A percentile compares a stretch with the other conserved stretches of the same genome.
These are phyloP conservation scores for Athene noctua DNA, from an alignment of 2,113 vertebrate genomes.

Conservation along the genomic window DNA sequence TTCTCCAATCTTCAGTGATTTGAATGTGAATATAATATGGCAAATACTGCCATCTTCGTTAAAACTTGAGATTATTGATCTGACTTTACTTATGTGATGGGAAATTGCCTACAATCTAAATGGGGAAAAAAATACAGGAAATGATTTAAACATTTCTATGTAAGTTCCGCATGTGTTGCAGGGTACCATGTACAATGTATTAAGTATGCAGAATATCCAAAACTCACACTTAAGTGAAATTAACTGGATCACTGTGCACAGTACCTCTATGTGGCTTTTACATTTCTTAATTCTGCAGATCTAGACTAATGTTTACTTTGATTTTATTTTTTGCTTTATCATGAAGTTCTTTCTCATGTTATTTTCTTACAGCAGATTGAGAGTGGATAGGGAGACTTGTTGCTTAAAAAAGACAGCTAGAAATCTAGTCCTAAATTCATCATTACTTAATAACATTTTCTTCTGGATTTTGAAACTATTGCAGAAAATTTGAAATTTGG, in stretches of 20 bases:
- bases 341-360: not conserved
- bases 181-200: accelerated
- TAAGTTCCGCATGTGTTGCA: not conserved
- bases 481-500: not conserved
- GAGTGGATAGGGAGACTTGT: not conserved
- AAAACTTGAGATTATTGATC: not conserved
- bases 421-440: not conserved
- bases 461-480: not conserved
- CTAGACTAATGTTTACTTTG: not conserved
- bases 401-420: not conserved
- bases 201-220: not conserved
- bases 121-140: not conserved
- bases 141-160: not conserved
- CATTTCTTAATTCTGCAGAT: not conserved
- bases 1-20: not conserved
- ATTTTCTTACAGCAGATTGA: not conserved
- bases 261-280: not conserved
- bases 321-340: not conserved
- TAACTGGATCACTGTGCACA: too few species aligned
- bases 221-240: not conserved
- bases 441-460: not conserved
- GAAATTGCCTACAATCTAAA: not conserved
- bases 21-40: not conserved
- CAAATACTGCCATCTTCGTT: not conserved
- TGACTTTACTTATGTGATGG: not conserved